These are phyloP conservation scores for Eurytoma californica DNA, from an alignment of 2,888 invertebrate genomes.

Conservation along the genomic window DNA sequence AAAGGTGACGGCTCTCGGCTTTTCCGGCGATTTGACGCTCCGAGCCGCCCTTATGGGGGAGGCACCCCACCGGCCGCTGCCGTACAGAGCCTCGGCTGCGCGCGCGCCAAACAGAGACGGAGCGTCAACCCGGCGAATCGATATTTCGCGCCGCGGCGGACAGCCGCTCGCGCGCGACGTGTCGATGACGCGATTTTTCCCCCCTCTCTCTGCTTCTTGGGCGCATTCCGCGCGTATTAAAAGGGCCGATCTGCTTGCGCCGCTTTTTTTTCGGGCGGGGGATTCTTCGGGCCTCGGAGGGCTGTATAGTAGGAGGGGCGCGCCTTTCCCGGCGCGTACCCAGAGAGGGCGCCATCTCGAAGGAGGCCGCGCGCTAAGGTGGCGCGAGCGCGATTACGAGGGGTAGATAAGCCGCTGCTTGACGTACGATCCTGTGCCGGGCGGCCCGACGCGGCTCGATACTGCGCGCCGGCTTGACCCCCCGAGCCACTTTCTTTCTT, in stretches of 20 bases:
- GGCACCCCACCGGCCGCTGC: not conserved
- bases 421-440: constrained; percentile 34
- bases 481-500: not conserved
- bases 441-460: no score
- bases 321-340: no score
- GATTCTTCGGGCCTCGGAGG: no score
- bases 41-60: not conserved
- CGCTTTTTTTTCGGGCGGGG: not conserved
- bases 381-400: constrained; percentile 16
- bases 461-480: no score
- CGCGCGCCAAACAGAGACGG: constrained; percentile 11
- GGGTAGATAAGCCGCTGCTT: constrained; percentile 39
- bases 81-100: not conserved
- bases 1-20: constrained; percentile 15
- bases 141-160: constrained; percentile 48
- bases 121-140: constrained; percentile 40
- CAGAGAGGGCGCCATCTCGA: constrained; percentile 1
- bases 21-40: constrained; percentile 39
- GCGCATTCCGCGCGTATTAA: not conserved
- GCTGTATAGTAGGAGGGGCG: not conserved
- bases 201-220: not conserved
- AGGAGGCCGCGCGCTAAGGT: not conserved
- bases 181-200: constrained; percentile 49
- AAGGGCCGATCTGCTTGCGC: not conserved
- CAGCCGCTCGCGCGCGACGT: constrained; percentile 6